Percentiles rank a stretch among this genome's conserved stretches.
phyloP scores from a whole-genome alignment of 2,797 vertebrate species.

The Botia kubotai region DNA sequence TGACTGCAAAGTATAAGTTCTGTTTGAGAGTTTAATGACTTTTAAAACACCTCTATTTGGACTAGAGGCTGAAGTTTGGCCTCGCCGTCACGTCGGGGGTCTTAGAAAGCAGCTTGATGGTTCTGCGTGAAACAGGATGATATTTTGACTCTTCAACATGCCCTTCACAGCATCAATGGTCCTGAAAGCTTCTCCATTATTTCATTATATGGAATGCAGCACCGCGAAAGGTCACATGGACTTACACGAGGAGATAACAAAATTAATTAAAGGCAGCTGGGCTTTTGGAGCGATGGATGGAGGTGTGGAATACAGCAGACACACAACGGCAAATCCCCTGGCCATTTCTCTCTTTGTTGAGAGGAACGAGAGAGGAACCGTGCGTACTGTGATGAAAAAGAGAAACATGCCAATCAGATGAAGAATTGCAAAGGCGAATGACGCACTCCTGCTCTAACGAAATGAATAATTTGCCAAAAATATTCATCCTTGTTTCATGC shows the following conservation, averaged over 20 bases:
- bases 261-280: constrained; percentile 75
- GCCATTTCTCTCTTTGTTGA: constrained; percentile 61
- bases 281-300: constrained; percentile 57
- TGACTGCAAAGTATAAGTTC: neutral
- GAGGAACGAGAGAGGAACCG: constrained; percentile 42
- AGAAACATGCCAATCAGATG: constrained; percentile 74
- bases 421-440: constrained; percentile 57
- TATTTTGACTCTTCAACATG: constrained; percentile 70
- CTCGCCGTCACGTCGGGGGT: neutral
- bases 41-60: neutral
- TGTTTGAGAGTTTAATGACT: neutral
- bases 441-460: constrained; percentile 70
- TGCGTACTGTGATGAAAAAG: constrained; percentile 64
- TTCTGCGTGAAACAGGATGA: constrained; percentile 66
- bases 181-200: constrained; percentile 67
- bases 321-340: constrained; percentile 66
- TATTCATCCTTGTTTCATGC: constrained; percentile 63
- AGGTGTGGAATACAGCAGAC: constrained; percentile 60
- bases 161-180: constrained; percentile 64
- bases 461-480: constrained; percentile 72
- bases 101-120: constrained; percentile 41
- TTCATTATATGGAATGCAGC: constrained; percentile 66
- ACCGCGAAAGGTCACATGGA: constrained; percentile 79
- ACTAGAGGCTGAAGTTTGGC: neutral
- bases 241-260: constrained; percentile 78